Evolutionary conservation across 2,113 vertebrate genomes (phyloP).

Genomic region (cat (Felis catus)): F.catus_Fca126_mat1.0 CM031424.1:58754501-58755000

Average conservation of each 20-base stretch:
- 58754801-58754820: slow-evolving; percentile 27
- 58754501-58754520: neutral
- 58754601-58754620: neutral
- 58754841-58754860: neutral
- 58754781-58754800: slow-evolving; percentile 30
- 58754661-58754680: neutral
- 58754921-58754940: slow-evolving; percentile 27
- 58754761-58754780: neutral
- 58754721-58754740: neutral
- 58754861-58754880: neutral
- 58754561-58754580: slow-evolving; percentile 25
- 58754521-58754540: slow-evolving; percentile 10
- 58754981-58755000: neutral
- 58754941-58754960: slow-evolving; percentile 40
- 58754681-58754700: neutral
- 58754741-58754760: slow-evolving; percentile 34
- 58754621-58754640: neutral
- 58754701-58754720: neutral
- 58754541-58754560: neutral
- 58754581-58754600: slow-evolving; percentile 40
- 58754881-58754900: neutral
- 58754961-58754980: slow-evolving; percentile 29
- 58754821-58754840: neutral
- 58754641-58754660: slow-evolving; percentile 19
- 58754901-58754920: neutral